phyloP scores from a whole-genome alignment of 1,140 invertebrate species.

The Zaprionus vittiger region DNA sequence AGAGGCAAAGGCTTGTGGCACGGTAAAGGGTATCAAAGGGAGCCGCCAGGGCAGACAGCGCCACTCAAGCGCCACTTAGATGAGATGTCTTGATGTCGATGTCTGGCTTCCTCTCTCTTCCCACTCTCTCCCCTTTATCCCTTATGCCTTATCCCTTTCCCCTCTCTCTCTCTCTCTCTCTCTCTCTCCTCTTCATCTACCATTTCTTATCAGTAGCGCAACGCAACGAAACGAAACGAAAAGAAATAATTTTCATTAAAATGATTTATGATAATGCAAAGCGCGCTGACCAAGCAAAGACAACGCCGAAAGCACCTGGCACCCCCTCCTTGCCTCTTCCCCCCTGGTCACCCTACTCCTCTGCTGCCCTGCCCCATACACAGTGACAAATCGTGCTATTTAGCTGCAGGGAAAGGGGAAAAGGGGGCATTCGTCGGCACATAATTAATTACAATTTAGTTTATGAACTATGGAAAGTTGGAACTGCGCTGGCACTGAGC shows the following conservation, averaged over 20 bases:
- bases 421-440: slow-evolving; percentile 44
- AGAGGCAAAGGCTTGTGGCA: slow-evolving; percentile 15
- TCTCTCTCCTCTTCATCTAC: slow-evolving; percentile 23
- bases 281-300: slow-evolving; percentile 64
- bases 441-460: slow-evolving; percentile 82
- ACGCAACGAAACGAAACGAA: slow-evolving; percentile 32
- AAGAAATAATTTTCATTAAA: slow-evolving; percentile 74
- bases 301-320: slow-evolving; percentile 35
- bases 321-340: slow-evolving; percentile 2
- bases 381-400: slow-evolving; percentile 72
- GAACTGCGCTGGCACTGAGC: slow-evolving; percentile 16
- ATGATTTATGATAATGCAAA: slow-evolving; percentile 82
- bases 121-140: not conserved
- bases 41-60: slow-evolving; percentile 63
- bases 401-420: slow-evolving; percentile 25
- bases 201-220: slow-evolving; percentile 41
- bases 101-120: not conserved
- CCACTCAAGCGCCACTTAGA: slow-evolving; percentile 79
- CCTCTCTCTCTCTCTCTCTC: not conserved
- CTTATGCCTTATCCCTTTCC: not conserved
- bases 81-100: slow-evolving; percentile 78
- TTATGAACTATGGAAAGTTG: slow-evolving; percentile 67
- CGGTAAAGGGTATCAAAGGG: slow-evolving; percentile 57
- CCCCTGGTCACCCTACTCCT: slow-evolving; percentile 21
- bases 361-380: not conserved